Conservation (phyloP, 2,113 vertebrate species). For the Psilopogon haemacephalus region DNA sequence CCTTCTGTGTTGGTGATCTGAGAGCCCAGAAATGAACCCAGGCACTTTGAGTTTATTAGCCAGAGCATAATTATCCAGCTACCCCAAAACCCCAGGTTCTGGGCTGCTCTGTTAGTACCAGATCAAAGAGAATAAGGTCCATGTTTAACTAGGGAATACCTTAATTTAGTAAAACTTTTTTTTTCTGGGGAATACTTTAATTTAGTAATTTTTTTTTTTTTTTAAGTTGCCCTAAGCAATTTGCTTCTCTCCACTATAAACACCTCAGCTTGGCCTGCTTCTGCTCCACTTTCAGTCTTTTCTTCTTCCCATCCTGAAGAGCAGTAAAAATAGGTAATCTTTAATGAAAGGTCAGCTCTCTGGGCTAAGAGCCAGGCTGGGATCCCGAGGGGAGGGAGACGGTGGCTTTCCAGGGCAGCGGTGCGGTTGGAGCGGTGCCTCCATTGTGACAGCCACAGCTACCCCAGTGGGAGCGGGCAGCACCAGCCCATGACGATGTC, state of each 20-base stretch:
- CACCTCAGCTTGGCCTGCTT: not conserved
- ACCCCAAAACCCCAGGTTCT: not conserved
- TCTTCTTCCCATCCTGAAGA: not conserved
- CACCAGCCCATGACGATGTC: not conserved
- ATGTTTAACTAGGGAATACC: not conserved
- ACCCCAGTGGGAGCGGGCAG: not conserved
- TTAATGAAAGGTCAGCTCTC: slow-evolving; percentile 46
- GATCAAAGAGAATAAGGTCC: not conserved
- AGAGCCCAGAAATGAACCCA: not conserved
- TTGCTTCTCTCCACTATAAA: not conserved
- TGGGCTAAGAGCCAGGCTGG: slow-evolving; percentile 25
- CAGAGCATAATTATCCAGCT: not conserved
- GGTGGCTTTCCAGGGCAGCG: not conserved
- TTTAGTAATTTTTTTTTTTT: not conserved
- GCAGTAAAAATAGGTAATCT: slow-evolving; percentile 60
- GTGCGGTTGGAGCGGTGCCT: not conserved
- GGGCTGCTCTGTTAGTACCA: not conserved
- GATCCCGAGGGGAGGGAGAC: not conserved
- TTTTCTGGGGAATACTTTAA: not conserved
- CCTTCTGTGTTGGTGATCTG: not conserved
- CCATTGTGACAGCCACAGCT: not conserved
- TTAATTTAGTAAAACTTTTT: not conserved
- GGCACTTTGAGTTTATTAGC: not conserved
- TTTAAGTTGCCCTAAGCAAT: not conserved
- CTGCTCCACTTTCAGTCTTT: not conserved